Evolutionary conservation across 2,888 invertebrate species (phyloP).

Genomic region (Drosophila lutescens): DNA sequence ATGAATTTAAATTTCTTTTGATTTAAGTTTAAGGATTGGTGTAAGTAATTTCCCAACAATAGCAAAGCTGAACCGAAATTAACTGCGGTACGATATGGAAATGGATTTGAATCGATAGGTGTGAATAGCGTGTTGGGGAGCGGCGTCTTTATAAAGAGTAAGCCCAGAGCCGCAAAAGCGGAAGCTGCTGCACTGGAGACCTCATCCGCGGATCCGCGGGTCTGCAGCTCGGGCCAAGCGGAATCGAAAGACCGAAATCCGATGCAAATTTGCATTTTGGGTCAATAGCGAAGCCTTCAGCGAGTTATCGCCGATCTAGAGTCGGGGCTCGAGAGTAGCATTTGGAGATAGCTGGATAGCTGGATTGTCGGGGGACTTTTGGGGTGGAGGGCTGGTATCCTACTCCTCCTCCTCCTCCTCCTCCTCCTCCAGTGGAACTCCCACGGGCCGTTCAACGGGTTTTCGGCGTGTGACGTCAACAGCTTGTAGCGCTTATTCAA

Average conservation of each 20-base stretch:
- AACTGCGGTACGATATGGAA: not conserved
- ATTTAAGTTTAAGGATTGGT: too few relatives aligned
- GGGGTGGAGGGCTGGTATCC: not conserved
- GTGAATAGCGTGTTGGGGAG: not conserved
- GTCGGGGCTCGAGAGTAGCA: not conserved
- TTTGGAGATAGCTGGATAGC: too few relatives aligned
- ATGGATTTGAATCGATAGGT: not conserved
- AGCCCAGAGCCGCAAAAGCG: slow-evolving; percentile 3
- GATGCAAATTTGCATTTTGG: slow-evolving; percentile 77
- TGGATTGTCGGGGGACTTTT: not conserved
- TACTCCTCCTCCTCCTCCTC: not conserved
- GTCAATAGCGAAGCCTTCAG: slow-evolving; percentile 54
- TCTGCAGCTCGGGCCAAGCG: slow-evolving; percentile 31
- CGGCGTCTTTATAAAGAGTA: not conserved
- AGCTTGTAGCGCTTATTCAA: slow-evolving; percentile 36
- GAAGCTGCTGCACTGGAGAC: slow-evolving; percentile 11
- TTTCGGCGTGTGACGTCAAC: slow-evolving; percentile 10
- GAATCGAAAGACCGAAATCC: slow-evolving; percentile 27
- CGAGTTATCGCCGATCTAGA: slow-evolving; percentile 6
- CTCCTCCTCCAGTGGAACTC: not conserved
- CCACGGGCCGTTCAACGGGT: slow-evolving; percentile 2
- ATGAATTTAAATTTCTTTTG: too few relatives aligned
- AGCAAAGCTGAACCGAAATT: not conserved
- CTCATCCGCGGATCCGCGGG: slow-evolving; percentile 3
- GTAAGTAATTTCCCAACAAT: not conserved